A percentile compares a stretch with the other conserved stretches of the same genome.
Conservation (phyloP, 1,140 invertebrate species). For the Elysia chlorotica region DNA sequence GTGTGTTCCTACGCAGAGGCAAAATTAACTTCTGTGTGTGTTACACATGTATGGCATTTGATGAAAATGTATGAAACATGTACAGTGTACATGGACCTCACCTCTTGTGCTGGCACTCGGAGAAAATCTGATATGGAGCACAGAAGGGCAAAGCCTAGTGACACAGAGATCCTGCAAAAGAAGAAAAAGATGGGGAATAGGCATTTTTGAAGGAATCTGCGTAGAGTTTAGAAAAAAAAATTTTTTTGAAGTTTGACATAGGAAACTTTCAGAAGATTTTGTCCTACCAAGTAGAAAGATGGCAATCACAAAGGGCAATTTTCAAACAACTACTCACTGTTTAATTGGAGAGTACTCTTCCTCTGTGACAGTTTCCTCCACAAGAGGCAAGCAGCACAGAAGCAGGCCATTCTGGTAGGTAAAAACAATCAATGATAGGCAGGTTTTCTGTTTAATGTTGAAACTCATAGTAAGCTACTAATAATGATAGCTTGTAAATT, state of each 20-base stretch:
- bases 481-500: background rate
- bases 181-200: too few relatives aligned
- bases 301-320: too few relatives aligned
- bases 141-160: conserved; percentile 45
- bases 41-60: too few relatives aligned
- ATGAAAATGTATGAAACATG: background rate
- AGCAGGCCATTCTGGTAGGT: conserved; percentile 34
- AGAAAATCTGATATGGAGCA: conserved; percentile 46
- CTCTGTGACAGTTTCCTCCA: conserved; percentile 18
- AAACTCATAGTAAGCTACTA: background rate
- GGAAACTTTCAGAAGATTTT: conserved; percentile 4
- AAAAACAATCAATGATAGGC: background rate
- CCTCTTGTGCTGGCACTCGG: conserved; percentile 33
- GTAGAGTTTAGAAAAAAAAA: too few relatives aligned
- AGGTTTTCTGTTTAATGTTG: background rate
- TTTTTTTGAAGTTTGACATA: too few relatives aligned
- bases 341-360: conserved; percentile 14
- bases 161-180: conserved; percentile 44
- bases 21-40: too few relatives aligned
- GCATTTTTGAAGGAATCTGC: too few relatives aligned
- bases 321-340: conserved; percentile 31
- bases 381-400: conserved; percentile 40
- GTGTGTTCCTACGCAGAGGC: too few relatives aligned
- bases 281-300: too few relatives aligned
- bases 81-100: conserved; percentile 15